These are phyloP conservation scores for Euura saliciscinereae DNA, from an alignment of 1,140 invertebrate species.

Conservation along the genomic window DNA sequence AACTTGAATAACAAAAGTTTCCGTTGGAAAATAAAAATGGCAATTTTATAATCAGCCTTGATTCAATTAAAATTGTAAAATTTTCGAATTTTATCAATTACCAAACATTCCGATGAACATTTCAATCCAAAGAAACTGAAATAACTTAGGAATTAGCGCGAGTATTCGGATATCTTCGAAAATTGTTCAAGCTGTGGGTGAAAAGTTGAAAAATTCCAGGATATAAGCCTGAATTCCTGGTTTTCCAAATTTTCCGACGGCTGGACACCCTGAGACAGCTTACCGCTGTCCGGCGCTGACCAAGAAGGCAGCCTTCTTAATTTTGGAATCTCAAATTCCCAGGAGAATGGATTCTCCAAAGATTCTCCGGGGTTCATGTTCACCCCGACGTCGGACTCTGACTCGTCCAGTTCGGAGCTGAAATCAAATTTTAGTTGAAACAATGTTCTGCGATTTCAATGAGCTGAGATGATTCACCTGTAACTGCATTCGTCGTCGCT, in stretches of 20 bases:
- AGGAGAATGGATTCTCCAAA: conserved; percentile 68
- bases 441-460: neutral
- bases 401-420: conserved; percentile 73
- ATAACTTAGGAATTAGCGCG: too few species aligned
- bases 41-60: too few species aligned
- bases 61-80: too few species aligned
- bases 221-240: too few species aligned
- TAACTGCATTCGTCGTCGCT: conserved; percentile 85
- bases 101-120: too few species aligned
- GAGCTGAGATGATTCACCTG: conserved; percentile 47
- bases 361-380: conserved; percentile 59
- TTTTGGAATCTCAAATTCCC: conserved; percentile 76
- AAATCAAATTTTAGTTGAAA: conserved; percentile 22
- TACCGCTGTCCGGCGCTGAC: conserved; percentile 76
- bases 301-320: conserved; percentile 71
- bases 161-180: too few species aligned
- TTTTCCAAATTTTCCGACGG: too few species aligned
- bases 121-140: neutral
- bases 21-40: too few species aligned
- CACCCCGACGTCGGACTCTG: conserved; percentile 58
- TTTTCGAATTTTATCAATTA: too few species aligned
- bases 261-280: conserved; percentile 28
- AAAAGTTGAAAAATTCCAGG: conserved; percentile 4
- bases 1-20: too few species aligned
- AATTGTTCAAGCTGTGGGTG: too few species aligned